Evolutionary conservation across 2,888 invertebrate genomes (phyloP).

Genomic region (Drosophila greeni): DNA sequence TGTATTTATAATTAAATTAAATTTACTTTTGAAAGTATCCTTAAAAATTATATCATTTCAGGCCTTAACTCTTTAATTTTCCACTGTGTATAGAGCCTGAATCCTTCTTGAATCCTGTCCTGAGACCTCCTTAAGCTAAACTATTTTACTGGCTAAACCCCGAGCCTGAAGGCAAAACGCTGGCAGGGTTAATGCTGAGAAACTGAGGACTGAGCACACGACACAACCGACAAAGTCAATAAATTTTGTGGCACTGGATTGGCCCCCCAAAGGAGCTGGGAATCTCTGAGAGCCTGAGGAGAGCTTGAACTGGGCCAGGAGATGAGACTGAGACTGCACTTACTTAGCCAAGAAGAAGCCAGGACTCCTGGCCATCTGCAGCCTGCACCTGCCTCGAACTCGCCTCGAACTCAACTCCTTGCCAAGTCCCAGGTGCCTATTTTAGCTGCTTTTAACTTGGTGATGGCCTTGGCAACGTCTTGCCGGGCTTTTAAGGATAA

Average conservation of each 20-base stretch:
- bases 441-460: slow-evolving; percentile 71
- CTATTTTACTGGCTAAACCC: background rate
- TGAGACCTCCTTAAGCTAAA: slow-evolving; percentile 2
- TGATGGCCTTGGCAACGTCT: slow-evolving; percentile 58
- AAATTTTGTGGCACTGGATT: slow-evolving; percentile 69
- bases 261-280: slow-evolving; percentile 44
- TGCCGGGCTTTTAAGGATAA: slow-evolving; percentile 65
- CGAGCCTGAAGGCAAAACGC: background rate
- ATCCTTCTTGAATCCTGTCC: background rate
- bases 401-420: background rate
- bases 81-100: slow-evolving; percentile 4
- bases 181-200: slow-evolving; percentile 30
- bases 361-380: slow-evolving; percentile 23
- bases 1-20: background rate
- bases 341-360: slow-evolving; percentile 51
- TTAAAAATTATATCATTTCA: too few relatives aligned
- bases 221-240: slow-evolving; percentile 66
- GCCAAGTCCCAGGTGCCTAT: slow-evolving; percentile 69
- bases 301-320: slow-evolving; percentile 4
- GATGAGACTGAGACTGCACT: slow-evolving; percentile 55
- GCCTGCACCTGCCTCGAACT: slow-evolving; percentile 28
- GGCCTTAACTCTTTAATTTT: background rate
- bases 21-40: background rate
- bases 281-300: slow-evolving; percentile 4
- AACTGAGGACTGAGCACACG: slow-evolving; percentile 36